A percentile compares a stretch with the other conserved stretches of the same genome.
phyloP scores from a whole-genome alignment of 2,888 invertebrate genomes.

The Leucoptera coffeella region DNA sequence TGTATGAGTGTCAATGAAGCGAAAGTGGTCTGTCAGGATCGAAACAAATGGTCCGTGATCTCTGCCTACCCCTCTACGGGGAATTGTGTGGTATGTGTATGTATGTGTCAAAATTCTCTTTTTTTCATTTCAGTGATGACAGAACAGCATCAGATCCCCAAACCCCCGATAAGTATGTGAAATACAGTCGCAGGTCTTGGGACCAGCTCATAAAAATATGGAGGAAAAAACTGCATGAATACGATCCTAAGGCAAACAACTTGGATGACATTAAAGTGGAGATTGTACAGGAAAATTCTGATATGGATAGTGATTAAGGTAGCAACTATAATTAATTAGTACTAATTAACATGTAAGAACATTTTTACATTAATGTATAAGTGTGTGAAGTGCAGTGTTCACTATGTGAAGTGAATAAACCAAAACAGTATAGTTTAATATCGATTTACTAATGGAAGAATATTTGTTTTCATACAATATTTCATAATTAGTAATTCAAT shows the following conservation, averaged over 20 bases:
- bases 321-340: constrained; percentile 5
- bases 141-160: constrained; percentile 71
- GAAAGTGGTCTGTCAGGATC: too few relatives aligned
- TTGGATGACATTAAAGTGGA: constrained; percentile 5
- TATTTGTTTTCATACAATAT: too few relatives aligned
- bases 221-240: constrained; percentile 78
- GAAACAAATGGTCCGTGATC: too few relatives aligned
- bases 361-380: too few relatives aligned
- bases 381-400: too few relatives aligned
- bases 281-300: constrained; percentile 7
- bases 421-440: too few relatives aligned
- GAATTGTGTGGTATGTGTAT: constrained; percentile 3
- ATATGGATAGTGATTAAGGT: constrained; percentile 4
- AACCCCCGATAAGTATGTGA: constrained; percentile 82
- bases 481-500: too few relatives aligned
- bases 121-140: constrained; percentile 39
- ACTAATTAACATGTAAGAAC: too few relatives aligned
- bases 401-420: too few relatives aligned
- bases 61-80: too few relatives aligned
- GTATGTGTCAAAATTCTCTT: not conserved
- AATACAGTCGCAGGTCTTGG: constrained; percentile 90
- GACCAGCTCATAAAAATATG: constrained; percentile 84
- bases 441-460: too few relatives aligned
- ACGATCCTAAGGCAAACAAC: constrained; percentile 47
- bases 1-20: too few relatives aligned